Evolutionary conservation across 2,113 vertebrate genomes (phyloP).

Genomic region (Ammodytes dubius): DNA sequence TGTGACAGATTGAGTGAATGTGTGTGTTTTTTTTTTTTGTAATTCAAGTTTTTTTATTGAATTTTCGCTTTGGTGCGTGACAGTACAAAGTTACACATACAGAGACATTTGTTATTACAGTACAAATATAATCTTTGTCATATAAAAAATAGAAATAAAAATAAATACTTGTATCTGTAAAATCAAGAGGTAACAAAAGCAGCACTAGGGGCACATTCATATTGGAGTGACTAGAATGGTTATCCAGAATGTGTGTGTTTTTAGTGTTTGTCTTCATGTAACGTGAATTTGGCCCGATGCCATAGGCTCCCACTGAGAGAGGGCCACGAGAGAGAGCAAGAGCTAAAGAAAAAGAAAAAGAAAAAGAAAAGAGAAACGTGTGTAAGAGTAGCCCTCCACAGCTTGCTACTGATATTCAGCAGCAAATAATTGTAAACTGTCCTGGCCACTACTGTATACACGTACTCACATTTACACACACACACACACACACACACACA

Average conservation of each 20-base stretch:
- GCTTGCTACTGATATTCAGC: conserved; percentile 60
- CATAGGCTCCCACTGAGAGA: conserved; percentile 43
- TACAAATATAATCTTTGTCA: too few species aligned
- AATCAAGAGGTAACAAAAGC: too few species aligned
- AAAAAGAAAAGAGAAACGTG: conserved; percentile 29
- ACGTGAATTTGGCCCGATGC: conserved; percentile 52
- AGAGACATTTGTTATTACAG: too few species aligned
- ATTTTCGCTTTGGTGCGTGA: too few species aligned
- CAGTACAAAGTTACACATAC: too few species aligned
- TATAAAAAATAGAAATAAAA: too few species aligned
- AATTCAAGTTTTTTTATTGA: too few species aligned
- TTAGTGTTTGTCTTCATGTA: conserved; percentile 35
- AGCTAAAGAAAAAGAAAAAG: conserved; percentile 4
- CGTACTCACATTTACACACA: conserved; percentile 33
- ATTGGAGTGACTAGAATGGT: too few species aligned
- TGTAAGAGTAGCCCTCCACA: conserved; percentile 34
- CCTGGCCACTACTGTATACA: conserved; percentile 64
- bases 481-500: conserved; percentile 27
- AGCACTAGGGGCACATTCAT: too few species aligned
- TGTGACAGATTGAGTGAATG: conserved; percentile 7
- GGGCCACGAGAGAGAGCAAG: not conserved
- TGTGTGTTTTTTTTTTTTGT: conserved; percentile 37
- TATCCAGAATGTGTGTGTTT: conserved; percentile 20
- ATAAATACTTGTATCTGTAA: too few species aligned
- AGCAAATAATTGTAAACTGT: conserved; percentile 75